Evolutionary conservation across 2,113 vertebrate species (phyloP).

Genomic region (Eidolon helvum): DNA sequence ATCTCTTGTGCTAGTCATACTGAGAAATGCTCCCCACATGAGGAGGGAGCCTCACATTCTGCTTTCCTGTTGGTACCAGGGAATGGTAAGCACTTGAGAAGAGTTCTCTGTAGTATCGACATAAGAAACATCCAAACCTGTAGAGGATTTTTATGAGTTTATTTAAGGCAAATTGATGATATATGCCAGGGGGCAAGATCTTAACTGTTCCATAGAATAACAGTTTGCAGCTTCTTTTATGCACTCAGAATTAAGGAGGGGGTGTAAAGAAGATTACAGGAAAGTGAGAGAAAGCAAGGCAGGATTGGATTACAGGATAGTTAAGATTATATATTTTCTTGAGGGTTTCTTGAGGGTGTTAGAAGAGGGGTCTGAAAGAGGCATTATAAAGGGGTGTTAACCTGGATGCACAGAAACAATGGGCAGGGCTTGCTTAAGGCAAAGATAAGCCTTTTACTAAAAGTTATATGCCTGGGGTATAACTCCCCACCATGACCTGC

Average conservation of each 20-base stretch:
- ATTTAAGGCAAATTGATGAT: background rate
- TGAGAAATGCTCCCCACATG: background rate
- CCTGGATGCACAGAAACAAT: background rate
- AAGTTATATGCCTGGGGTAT: background rate
- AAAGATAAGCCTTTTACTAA: background rate
- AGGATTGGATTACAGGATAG: background rate
- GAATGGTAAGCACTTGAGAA: slow-evolving; percentile 36
- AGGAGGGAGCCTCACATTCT: slow-evolving; percentile 59
- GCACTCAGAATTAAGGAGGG: background rate
- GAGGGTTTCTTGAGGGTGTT: background rate
- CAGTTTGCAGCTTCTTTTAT: background rate
- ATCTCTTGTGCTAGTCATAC: background rate
- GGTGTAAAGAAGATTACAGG: background rate
- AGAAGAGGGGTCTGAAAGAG: background rate
- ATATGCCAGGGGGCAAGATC: background rate
- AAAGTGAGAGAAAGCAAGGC: background rate
- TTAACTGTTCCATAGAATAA: background rate
- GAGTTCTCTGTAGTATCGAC: background rate
- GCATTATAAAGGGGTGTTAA: background rate
- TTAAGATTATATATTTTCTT: background rate
- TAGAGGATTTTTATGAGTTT: background rate
- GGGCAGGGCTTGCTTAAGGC: background rate
- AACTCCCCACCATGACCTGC: background rate
- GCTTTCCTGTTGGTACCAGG: slow-evolving; percentile 76
- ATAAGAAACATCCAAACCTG: background rate